Percentiles rank a stretch among this genome's conserved stretches.
Evolutionary conservation across 2,888 invertebrate genomes (phyloP).

Genomic region (Scaptodrosophila latifasciaeformis): DNA sequence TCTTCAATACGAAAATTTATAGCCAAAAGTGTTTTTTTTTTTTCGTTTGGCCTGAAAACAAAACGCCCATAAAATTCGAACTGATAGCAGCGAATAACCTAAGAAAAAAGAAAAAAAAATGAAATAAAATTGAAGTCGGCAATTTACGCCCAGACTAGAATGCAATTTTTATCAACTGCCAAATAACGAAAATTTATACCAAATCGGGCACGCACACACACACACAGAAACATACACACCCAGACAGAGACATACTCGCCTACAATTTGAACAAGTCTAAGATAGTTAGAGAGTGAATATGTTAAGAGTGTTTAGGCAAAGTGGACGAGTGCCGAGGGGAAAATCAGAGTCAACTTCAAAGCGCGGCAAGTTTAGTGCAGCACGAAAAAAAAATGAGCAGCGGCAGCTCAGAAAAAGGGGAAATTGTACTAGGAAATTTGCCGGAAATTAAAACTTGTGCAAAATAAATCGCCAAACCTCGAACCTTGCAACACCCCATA

Average conservation of each 20-base stretch:
- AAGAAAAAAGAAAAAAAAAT: too few relatives aligned
- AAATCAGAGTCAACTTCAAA: background rate
- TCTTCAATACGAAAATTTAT: too few relatives aligned
- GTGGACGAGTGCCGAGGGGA: background rate
- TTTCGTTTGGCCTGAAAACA: background rate
- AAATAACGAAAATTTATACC: slow-evolving; percentile 16
- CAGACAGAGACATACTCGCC: slow-evolving; percentile 1
- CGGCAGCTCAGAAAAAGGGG: slow-evolving; percentile 49
- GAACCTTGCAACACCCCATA: slow-evolving; percentile 27
- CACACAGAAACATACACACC: slow-evolving; percentile 5
- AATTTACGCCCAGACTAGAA: slow-evolving; percentile 8
- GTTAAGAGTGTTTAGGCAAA: slow-evolving; percentile 1
- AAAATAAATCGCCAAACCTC: slow-evolving; percentile 70
- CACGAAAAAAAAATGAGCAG: slow-evolving; percentile 2
- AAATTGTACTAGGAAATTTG: slow-evolving; percentile 72
- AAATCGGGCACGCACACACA: background rate
- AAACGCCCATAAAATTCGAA: too few relatives aligned
- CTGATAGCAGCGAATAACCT: too few relatives aligned
- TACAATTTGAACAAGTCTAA: background rate
- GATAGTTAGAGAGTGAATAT: background rate
- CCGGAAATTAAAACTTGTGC: slow-evolving; percentile 72
- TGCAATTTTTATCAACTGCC: slow-evolving; percentile 15
- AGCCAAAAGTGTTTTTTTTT: background rate
- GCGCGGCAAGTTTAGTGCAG: background rate
- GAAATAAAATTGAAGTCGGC: background rate